Base-by-base conservation (phyloP, 2,888 invertebrate species). In the Entomobrya proxima region DNA sequence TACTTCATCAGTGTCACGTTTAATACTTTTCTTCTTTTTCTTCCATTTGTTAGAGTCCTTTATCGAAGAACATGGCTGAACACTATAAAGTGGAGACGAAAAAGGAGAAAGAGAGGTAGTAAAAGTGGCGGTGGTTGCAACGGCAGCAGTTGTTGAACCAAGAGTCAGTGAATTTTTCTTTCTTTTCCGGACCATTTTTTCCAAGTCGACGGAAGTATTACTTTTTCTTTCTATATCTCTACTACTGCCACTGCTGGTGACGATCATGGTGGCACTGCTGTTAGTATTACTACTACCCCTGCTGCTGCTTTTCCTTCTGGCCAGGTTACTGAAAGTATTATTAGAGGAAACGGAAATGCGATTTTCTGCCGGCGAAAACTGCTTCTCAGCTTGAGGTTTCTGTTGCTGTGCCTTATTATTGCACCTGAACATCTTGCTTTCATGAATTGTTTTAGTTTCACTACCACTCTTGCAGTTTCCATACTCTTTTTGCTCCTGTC, bases 1-100 rank as follows among this genome's bases (percentile, higher is more conserved):
- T 82, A 82, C 82, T 82, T 82, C 82, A 82, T 82, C 82, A 82
- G 82, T 82, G 82, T 82, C 82, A 82, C 75, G 82, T 82, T 82
- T 82, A 82, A 82, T 82, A 82, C 82, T 64, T 82, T 67, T 76
- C 82, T 40, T 76, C 83, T 83, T 77, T 67, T 67, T 77, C 47
- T 67, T 55, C 69, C 61, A 52, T 61, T 55, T 47, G 27, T 55
- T 44, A 13, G 77, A 69, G 83, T 37, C 52, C 40, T 83, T 83
- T 75, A 82, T 82, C 76, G 83, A 55, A 40, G 76, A 83, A 27
- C 24, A 76, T 55, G 37, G 37, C 18, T 52, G 52, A 76, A 52
- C 50, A 75, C 32, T 75, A 15, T 11, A 35, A 32, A 32, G 35
- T 52, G 35, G 52, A 75, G 35, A 35, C 27, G 30, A 3, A 21